Conservation (phyloP, 1,140 invertebrate species). For the Aphis gossypii region DNA sequence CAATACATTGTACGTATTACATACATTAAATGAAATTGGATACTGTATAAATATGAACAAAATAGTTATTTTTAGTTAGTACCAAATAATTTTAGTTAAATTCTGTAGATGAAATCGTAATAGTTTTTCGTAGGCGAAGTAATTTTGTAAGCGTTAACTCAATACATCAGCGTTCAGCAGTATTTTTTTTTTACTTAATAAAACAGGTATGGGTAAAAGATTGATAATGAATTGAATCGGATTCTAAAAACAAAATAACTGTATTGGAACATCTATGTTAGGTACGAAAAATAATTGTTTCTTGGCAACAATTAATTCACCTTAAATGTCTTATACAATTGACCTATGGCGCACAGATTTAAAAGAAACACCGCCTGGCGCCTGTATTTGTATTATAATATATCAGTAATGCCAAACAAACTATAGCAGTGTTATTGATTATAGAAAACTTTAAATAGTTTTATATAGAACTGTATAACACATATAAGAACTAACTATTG, state of each 20-base stretch:
- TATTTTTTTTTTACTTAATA: background rate
- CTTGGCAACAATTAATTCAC: background rate
- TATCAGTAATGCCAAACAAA: background rate
- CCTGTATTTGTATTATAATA: background rate
- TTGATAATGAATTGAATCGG: background rate
- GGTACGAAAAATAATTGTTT: background rate
- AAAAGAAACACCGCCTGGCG: background rate
- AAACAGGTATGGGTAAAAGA: background rate
- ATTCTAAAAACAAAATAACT: background rate
- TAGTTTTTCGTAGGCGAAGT: background rate
- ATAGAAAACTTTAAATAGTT: background rate
- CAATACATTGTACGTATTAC: background rate
- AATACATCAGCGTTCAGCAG: background rate
- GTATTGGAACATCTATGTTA: background rate
- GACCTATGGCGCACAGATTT: background rate
- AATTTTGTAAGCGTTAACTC: background rate
- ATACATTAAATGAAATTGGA: background rate
- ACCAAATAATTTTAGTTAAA: background rate
- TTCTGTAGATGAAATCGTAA: background rate
- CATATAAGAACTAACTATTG: no score
- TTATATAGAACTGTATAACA: background rate
- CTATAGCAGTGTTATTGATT: background rate
- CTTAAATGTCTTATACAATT: background rate
- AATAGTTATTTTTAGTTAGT: background rate
- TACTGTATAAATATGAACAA: background rate